Conservation (phyloP, 2,113 vertebrate species). For the Oophaga pumilio region DNA sequence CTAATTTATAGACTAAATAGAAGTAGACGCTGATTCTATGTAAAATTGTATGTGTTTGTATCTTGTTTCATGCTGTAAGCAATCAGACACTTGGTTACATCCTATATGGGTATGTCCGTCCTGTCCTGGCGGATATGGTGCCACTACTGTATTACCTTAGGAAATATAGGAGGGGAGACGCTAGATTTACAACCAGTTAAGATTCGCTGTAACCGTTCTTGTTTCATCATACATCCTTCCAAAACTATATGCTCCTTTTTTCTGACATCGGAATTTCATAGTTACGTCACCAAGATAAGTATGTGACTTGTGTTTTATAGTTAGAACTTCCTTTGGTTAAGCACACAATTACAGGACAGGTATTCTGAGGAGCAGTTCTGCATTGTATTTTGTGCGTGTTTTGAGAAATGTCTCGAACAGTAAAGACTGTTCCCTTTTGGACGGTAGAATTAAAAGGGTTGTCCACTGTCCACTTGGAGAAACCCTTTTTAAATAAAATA, state of each 20-base stretch:
- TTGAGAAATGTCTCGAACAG: not conserved
- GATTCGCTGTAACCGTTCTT: not conserved
- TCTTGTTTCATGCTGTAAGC: not conserved
- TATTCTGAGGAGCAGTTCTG: not conserved
- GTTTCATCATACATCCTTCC: not conserved
- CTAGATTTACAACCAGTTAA: too few relatives aligned
- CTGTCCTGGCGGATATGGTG: rapidly evolving
- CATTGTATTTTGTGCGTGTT: not conserved
- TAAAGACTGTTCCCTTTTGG: not conserved
- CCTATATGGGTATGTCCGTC: not conserved
- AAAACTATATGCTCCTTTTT: not conserved
- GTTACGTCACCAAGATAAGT: not conserved
- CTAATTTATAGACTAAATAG: not conserved
- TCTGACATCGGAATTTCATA: not conserved
- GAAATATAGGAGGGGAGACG: not conserved
- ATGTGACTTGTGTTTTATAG: not conserved
- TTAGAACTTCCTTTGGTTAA: not conserved
- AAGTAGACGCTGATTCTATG: not conserved
- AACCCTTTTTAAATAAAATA: too few relatives aligned
- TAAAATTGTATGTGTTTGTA: not conserved
- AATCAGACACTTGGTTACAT: not conserved
- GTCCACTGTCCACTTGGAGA: too few relatives aligned
- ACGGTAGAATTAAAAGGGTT: too few relatives aligned
- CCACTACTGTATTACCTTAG: not conserved
- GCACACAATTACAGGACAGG: not conserved